phyloP scores from a whole-genome alignment of 2,797 vertebrate genomes.

The Graptemys geographica region DNA sequence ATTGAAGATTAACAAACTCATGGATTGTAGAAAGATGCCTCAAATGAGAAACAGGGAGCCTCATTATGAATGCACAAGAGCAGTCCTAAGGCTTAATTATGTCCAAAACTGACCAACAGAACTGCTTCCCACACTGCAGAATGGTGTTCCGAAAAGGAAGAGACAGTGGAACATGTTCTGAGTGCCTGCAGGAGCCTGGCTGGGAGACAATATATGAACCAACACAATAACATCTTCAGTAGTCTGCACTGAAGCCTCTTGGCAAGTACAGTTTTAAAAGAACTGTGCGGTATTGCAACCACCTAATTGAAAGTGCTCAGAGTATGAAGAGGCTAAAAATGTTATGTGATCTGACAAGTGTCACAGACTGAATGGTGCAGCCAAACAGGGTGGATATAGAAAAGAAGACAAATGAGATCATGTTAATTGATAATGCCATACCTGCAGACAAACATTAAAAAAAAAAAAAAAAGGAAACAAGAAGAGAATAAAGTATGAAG shows the following conservation, averaged over 20 bases:
- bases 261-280: not conserved
- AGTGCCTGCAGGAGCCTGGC: not conserved
- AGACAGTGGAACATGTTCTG: not conserved
- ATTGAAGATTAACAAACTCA: not conserved
- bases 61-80: not conserved
- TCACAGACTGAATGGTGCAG: not conserved
- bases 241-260: not conserved
- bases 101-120: not conserved
- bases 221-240: not conserved
- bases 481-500: not conserved
- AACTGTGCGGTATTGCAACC: not conserved
- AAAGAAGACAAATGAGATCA: not conserved
- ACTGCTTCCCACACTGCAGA: not conserved
- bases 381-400: not conserved
- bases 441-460: not conserved
- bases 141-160: not conserved
- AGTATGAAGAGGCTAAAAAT: not conserved
- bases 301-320: not conserved
- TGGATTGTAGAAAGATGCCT: not conserved
- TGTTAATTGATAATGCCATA: not conserved
- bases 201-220: not conserved
- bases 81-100: not conserved
- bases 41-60: not conserved
- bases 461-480: not conserved
- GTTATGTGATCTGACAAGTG: not conserved